phyloP scores from a whole-genome alignment of 2,888 invertebrate genomes.

The Zootermopsis nevadensis region DNA sequence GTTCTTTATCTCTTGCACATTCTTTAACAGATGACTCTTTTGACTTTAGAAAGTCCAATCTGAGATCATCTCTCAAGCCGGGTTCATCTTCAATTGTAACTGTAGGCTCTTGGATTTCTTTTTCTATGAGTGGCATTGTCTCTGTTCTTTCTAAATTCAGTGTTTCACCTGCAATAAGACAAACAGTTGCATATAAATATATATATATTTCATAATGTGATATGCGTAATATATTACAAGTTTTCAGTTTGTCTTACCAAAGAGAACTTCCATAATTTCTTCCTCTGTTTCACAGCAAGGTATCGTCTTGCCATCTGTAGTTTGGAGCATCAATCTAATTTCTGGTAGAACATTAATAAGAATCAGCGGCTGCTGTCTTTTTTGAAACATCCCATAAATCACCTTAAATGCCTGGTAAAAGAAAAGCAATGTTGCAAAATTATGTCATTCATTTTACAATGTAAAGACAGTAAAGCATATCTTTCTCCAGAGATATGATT shows the following conservation, averaged over 20 bases:
- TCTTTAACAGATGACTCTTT: background rate
- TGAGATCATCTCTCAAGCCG: background rate
- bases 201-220: too few species aligned
- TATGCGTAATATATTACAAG: background rate
- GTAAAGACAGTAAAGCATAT: background rate
- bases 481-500: too few species aligned
- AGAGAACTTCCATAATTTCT: constrained; percentile 50
- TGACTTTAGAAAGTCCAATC: background rate
- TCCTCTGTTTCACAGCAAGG: constrained; percentile 49
- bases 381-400: constrained; percentile 48
- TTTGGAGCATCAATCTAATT: constrained; percentile 40
- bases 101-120: background rate
- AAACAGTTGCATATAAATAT: background rate
- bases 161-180: constrained; percentile 41
- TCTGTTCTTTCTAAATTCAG: constrained; percentile 46
- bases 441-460: background rate
- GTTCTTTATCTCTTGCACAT: background rate
- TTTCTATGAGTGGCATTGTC: constrained; percentile 45
- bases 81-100: background rate
- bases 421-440: background rate
- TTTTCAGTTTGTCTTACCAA: constrained; percentile 45
- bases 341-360: constrained; percentile 62
- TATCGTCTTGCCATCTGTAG: constrained; percentile 32
- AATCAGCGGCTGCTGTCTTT: constrained; percentile 65
- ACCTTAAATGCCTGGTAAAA: constrained; percentile 21